Evolutionary conservation across 2,888 invertebrate species (phyloP).

Genomic region (Nasonovia ribisnigri): DNA sequence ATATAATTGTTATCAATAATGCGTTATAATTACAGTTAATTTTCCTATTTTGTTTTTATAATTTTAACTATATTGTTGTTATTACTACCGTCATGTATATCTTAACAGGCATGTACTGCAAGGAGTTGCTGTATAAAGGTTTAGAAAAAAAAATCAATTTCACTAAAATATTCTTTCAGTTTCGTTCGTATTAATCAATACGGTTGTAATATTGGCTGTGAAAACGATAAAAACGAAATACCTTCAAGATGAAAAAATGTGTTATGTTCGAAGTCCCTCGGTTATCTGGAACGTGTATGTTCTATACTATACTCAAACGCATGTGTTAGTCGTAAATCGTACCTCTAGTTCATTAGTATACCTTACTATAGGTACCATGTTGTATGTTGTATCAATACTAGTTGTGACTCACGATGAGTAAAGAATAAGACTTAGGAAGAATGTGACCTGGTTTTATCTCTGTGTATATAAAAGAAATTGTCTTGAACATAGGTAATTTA

Average conservation of each 20-base stretch:
- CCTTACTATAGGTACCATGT: background rate
- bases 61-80: background rate
- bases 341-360: background rate
- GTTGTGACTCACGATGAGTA: background rate
- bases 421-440: background rate
- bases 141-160: background rate
- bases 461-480: too few relatives aligned
- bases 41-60: background rate
- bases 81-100: background rate
- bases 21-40: background rate
- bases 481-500: too few relatives aligned
- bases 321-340: background rate
- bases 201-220: background rate
- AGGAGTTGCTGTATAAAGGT: background rate
- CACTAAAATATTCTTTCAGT: background rate
- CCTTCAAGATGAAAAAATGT: background rate
- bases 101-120: background rate
- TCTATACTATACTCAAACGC: background rate
- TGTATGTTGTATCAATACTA: background rate
- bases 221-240: background rate
- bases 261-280: background rate
- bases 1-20: background rate
- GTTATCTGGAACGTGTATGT: background rate
- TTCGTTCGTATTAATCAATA: background rate
- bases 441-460: background rate